Percentiles rank a stretch among this genome's conserved stretches.
phyloP scores from a whole-genome alignment of 2,888 invertebrate genomes.

The Lasioglossum zephyrum region DNA sequence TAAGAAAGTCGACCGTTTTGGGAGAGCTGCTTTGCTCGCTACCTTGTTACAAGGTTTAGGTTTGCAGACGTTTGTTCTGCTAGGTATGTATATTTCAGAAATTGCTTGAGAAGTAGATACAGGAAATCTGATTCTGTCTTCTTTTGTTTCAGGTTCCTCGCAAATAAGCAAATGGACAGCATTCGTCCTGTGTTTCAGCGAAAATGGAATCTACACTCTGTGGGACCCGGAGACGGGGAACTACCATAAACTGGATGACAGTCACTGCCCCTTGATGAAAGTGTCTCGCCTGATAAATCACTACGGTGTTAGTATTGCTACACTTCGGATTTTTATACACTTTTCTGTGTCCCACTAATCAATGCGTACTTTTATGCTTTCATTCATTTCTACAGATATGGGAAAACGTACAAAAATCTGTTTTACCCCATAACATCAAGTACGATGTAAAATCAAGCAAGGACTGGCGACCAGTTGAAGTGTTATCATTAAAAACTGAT shows the following conservation, averaged over 20 bases:
- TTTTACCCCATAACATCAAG: slow-evolving; percentile 75
- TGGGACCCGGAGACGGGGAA: slow-evolving; percentile 83
- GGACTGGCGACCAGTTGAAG: slow-evolving; percentile 78
- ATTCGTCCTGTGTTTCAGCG: slow-evolving; percentile 78
- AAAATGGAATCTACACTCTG: slow-evolving; percentile 68
- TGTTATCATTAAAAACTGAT: slow-evolving; percentile 55
- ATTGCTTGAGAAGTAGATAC: neutral
- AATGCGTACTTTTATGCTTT: neutral
- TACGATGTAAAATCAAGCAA: slow-evolving; percentile 77
- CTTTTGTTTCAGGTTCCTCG: slow-evolving; percentile 74
- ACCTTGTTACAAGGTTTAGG: slow-evolving; percentile 78
- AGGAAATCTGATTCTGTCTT: neutral
- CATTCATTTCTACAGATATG: slow-evolving; percentile 75
- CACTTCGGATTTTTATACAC: too few relatives aligned
- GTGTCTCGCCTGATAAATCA: slow-evolving; percentile 80
- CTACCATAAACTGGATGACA: slow-evolving; percentile 77
- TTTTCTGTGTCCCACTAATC: too few relatives aligned
- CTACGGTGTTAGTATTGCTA: slow-evolving; percentile 75
- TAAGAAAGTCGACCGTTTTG: slow-evolving; percentile 82
- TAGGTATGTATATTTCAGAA: slow-evolving; percentile 70
- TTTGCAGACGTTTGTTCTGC: slow-evolving; percentile 77
- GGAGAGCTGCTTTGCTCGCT: slow-evolving; percentile 80
- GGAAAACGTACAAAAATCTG: slow-evolving; percentile 80
- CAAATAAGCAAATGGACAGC: slow-evolving; percentile 80
- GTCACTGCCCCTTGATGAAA: slow-evolving; percentile 78